Base-by-base conservation (phyloP, 2,797 vertebrate species). In the Thripadectes ignobilis region DNA sequence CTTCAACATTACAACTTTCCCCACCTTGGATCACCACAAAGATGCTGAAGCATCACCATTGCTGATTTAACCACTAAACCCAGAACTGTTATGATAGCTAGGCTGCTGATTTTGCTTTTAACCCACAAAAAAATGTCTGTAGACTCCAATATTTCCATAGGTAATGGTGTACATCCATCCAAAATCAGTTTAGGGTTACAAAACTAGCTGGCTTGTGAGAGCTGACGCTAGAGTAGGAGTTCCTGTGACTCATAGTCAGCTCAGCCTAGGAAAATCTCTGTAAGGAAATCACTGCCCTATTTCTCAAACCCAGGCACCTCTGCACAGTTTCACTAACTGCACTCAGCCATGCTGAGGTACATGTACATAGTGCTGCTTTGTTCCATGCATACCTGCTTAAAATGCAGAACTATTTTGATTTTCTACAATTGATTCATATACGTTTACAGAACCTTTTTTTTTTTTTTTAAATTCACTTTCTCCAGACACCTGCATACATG, bases 211-310 rank as follows among this genome's bases (percentile, higher is more conserved):
- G 29, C 24, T 89, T 0, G 2, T 46, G 57, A 72, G 34, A 88
- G 19, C 45, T 52, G 30, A 36, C 2, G 3, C 61, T 51, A 23
- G n/a, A 39, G 9, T 32, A 51, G 30, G 49, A 89, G 54, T 73
- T 93, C 62, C 58, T 84, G 66, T 84, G 89, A 94, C 69, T 93
- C 76, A 71, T 5, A 67, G 52, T 57, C 39, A 89, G 24, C 46
- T 77, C 61, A 88, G 58, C 22, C 46, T 38, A 48, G 66, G n/a
- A 88, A 89, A 90, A 83, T 65, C 4, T 6, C 48, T 68, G 65
- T 16, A 32, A 17, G 17, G 20, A 80, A 85, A 34, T 88, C 43
- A 22, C 22, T 86, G 11, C 29, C 30, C 30, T 78, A 14, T 68
- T 91, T 68, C 49, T 85, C 69, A 92, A 61, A 84, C 6, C 36